These are phyloP conservation scores for Enteromius argenteus DNA, from an alignment of 2,797 vertebrate genomes.

Conservation along the genomic window DNA sequence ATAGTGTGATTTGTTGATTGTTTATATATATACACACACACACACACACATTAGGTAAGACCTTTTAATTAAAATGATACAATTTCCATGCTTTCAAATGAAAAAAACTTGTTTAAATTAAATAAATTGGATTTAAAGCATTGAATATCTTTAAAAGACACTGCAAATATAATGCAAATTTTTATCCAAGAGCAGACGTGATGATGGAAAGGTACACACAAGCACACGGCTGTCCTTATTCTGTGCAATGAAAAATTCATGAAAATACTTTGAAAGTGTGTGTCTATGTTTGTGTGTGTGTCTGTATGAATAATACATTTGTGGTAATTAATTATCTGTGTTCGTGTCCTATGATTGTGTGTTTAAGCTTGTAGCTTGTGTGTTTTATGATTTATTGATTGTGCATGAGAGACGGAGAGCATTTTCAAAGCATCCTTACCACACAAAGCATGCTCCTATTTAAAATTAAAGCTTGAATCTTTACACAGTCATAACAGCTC, in stretches of 20 bases:
- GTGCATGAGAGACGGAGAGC: constrained; percentile 16
- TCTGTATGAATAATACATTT: constrained; percentile 43
- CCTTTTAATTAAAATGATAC: background rate
- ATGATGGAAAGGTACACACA: constrained; percentile 4
- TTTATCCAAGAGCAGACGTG: background rate
- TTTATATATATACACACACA: too few relatives aligned
- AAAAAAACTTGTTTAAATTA: background rate
- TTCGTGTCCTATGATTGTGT: constrained; percentile 40
- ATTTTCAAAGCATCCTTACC: constrained; percentile 25
- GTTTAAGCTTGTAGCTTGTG: constrained; percentile 35
- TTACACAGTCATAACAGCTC: constrained; percentile 9
- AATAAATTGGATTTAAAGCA: background rate
- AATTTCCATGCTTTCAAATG: background rate
- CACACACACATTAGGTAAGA: too few relatives aligned
- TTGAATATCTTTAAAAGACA: background rate
- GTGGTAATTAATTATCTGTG: constrained; percentile 47
- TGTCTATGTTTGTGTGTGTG: constrained; percentile 37
- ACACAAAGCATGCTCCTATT: constrained; percentile 16
- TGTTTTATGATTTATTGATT: constrained; percentile 44
- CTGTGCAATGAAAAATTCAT: constrained; percentile 46
- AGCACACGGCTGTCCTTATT: constrained; percentile 12
- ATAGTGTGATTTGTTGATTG: background rate
- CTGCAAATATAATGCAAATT: background rate
- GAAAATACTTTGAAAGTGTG: constrained; percentile 56
- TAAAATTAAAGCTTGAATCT: constrained; percentile 24